These are phyloP conservation scores for Macquaria australasica DNA, from an alignment of 2,113 vertebrate species.

Conservation along the genomic window DNA sequence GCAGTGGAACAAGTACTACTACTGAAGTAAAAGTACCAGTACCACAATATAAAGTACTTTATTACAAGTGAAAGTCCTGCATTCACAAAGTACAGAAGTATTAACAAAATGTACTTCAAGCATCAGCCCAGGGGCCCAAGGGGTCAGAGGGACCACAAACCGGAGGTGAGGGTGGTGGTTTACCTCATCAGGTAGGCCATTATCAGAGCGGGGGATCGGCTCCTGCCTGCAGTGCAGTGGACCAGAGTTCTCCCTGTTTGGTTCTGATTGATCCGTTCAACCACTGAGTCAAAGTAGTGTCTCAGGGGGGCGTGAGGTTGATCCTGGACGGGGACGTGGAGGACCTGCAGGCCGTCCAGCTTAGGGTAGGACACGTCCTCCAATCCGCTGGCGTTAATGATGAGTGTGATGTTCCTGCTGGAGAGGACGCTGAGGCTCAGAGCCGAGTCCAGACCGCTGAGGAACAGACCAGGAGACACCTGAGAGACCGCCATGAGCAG, in stretches of 20 bases:
- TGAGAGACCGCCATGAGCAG: constrained; percentile 63
- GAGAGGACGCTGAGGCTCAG: constrained; percentile 73
- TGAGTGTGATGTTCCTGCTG: constrained; percentile 75
- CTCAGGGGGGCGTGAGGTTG: constrained; percentile 55
- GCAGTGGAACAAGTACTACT: too few relatives aligned
- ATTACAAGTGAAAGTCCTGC: too few relatives aligned
- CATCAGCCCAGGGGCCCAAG: too few relatives aligned
- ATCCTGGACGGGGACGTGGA: constrained; percentile 78
- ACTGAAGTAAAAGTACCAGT: too few relatives aligned
- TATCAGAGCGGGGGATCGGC: constrained; percentile 81
- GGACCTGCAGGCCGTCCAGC: constrained; percentile 56
- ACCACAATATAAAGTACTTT: too few relatives aligned
- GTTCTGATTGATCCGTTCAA: constrained; percentile 75
- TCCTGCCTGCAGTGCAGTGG: constrained; percentile 83
- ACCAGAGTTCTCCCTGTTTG: constrained; percentile 76
- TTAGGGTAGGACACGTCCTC: constrained; percentile 49
- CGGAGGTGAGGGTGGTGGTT: neutral
- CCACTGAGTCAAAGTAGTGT: constrained; percentile 79
- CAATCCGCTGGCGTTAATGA: constrained; percentile 73
- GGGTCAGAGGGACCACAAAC: too few relatives aligned
- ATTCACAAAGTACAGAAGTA: too few relatives aligned
- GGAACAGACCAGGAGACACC: constrained; percentile 79
- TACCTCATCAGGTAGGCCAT: constrained; percentile 86
- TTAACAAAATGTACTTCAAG: too few relatives aligned
- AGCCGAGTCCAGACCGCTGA: constrained; percentile 75